Conservation (phyloP, 2,888 invertebrate genomes). For the Oxyteleia sp. region DNA sequence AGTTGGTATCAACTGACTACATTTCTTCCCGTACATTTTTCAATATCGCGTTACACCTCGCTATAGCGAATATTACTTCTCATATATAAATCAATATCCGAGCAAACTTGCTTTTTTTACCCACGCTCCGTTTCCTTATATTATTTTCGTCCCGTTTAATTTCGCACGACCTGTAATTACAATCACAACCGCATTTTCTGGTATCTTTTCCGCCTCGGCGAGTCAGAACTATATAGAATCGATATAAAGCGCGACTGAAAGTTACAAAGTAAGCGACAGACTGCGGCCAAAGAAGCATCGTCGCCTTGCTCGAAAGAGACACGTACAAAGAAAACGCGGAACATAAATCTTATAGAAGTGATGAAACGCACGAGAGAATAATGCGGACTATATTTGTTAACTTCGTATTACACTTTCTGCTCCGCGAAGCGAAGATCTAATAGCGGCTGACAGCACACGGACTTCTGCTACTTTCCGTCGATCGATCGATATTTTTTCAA, state of each 20-base stretch:
- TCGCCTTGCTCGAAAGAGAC: neutral
- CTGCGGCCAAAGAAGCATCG: slow-evolving; percentile 1
- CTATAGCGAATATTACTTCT: slow-evolving; percentile 25
- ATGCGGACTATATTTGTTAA: slow-evolving; percentile 39
- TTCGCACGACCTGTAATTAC: slow-evolving; percentile 15
- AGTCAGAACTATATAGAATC: slow-evolving; percentile 12
- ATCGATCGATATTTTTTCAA: slow-evolving; percentile 56
- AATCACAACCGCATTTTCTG: neutral
- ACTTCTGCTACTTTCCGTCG: slow-evolving; percentile 57
- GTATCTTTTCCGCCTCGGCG: neutral
- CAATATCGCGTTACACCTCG: too few relatives aligned
- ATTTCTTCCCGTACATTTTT: too few relatives aligned
- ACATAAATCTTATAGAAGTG: slow-evolving; percentile 18
- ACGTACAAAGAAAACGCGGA: slow-evolving; percentile 10
- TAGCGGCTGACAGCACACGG: slow-evolving; percentile 62
- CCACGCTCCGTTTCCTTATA: slow-evolving; percentile 23
- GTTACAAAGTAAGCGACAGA: neutral
- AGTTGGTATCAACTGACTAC: too few relatives aligned
- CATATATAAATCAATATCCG: slow-evolving; percentile 35
- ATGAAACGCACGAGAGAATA: slow-evolving; percentile 22
- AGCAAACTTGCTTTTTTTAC: slow-evolving; percentile 12
- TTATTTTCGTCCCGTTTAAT: slow-evolving; percentile 15
- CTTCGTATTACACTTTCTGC: slow-evolving; percentile 47
- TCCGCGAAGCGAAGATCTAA: slow-evolving; percentile 54
- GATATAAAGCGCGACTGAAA: slow-evolving; percentile 10